Percentiles rank a stretch among this genome's conserved stretches.
Evolutionary conservation across 1,140 invertebrate species (phyloP).

Genomic region (Pseudomyrmex dendroicus): DNA sequence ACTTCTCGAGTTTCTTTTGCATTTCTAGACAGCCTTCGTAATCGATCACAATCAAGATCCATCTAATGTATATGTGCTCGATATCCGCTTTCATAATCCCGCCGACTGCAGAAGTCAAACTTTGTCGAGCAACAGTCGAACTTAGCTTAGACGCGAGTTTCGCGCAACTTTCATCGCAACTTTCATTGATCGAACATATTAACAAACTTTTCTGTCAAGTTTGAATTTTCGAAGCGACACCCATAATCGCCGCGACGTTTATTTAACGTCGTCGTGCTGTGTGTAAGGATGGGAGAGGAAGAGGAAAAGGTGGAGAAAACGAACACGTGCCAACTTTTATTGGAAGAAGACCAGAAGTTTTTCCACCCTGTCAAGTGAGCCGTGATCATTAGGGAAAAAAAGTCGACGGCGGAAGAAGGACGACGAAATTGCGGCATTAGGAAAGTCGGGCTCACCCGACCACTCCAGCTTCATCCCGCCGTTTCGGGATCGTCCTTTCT

Average conservation of each 20-base stretch:
- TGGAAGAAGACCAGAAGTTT: constrained; percentile 83
- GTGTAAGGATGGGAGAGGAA: too few relatives aligned
- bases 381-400: constrained; percentile 78
- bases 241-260: constrained; percentile 81
- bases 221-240: constrained; percentile 65
- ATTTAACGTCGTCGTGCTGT: constrained; percentile 76
- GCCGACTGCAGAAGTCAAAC: constrained; percentile 30
- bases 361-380: constrained; percentile 56
- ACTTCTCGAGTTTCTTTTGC: neutral
- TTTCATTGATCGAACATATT: constrained; percentile 71
- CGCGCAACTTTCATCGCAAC: constrained; percentile 62
- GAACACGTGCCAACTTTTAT: constrained; percentile 82
- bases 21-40: neutral
- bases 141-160: neutral
- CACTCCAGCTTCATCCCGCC: constrained; percentile 40
- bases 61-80: neutral
- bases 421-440: constrained; percentile 82
- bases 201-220: constrained; percentile 70
- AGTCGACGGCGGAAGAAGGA: constrained; percentile 70
- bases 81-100: constrained; percentile 28
- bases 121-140: constrained; percentile 10
- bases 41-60: constrained; percentile 36
- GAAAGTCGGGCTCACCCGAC: constrained; percentile 45
- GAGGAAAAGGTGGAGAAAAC: too few relatives aligned
- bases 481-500: constrained; percentile 39